Evolutionary conservation across 2,888 invertebrate species (phyloP).

Genomic region (Carcina quercana): DNA sequence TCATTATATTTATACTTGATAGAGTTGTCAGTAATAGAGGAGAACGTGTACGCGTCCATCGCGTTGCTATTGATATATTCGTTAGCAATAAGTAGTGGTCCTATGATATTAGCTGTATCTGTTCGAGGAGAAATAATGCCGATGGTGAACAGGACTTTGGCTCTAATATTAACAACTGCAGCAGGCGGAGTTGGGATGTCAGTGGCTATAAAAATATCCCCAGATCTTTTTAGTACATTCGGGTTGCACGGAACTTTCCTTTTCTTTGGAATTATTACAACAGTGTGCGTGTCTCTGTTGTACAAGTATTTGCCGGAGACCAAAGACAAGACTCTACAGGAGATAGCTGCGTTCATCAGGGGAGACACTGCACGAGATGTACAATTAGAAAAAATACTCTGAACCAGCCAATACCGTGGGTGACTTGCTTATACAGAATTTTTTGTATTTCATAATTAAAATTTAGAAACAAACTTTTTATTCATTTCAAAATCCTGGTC

Average conservation of each 20-base stretch:
- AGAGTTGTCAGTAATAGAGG: background rate
- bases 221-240: background rate
- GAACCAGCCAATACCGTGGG: no score
- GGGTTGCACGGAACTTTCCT: background rate
- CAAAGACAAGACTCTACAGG: constrained; percentile 4
- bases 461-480: no score
- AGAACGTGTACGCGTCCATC: constrained; percentile 23
- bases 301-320: constrained; percentile 4
- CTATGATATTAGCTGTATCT: constrained; percentile 6
- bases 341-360: no score
- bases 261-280: background rate
- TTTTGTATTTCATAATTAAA: no score
- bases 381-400: no score
- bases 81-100: constrained; percentile 9
- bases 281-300: background rate
- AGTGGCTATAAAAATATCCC: constrained; percentile 11
- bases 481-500: no score
- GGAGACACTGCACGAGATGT: no score
- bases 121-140: constrained; percentile 13
- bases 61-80: constrained; percentile 7
- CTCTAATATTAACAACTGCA: constrained; percentile 3
- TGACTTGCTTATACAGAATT: no score
- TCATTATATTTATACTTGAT: constrained; percentile 2
- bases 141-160: constrained; percentile 9
- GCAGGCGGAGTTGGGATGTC: constrained; percentile 2